Evolutionary conservation across 2,113 vertebrate species (phyloP).

Genomic region (Gobius niger): DNA sequence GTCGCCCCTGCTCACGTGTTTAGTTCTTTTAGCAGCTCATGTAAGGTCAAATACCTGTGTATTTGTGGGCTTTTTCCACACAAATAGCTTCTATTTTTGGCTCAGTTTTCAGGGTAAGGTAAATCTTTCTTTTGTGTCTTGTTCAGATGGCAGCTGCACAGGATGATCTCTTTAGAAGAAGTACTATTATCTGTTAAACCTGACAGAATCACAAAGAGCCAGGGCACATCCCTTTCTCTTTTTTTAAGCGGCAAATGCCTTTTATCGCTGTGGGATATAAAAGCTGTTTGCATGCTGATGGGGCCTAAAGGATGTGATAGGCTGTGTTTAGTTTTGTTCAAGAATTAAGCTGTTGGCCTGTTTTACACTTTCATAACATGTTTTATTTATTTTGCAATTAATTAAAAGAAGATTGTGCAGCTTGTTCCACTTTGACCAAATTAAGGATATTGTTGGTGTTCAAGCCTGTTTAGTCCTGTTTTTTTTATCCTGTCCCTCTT

Average conservation of each 20-base stretch:
- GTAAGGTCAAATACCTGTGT: constrained; percentile 14
- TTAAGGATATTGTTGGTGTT: not conserved
- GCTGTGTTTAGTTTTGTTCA: not conserved
- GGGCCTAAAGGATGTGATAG: constrained; percentile 1
- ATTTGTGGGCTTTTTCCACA: constrained; percentile 34
- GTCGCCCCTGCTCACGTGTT: not conserved
- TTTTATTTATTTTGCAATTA: not conserved
- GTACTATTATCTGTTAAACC: constrained; percentile 37
- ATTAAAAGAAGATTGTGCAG: not conserved
- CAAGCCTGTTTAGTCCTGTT: too few species aligned
- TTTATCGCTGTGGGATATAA: constrained; percentile 26
- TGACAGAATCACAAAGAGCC: constrained; percentile 12
- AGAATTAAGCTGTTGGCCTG: constrained; percentile 1
- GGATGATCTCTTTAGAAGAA: constrained; percentile 32
- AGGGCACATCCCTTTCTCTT: constrained; percentile 6
- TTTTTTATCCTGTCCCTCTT: too few species aligned
- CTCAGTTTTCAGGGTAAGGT: constrained; percentile 40
- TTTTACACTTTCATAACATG: not conserved
- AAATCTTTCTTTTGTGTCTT: constrained; percentile 34
- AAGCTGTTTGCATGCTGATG: constrained; percentile 17
- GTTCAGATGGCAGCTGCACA: constrained; percentile 53
- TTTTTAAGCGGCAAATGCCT: not conserved
- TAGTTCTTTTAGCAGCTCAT: not conserved
- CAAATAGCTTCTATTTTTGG: constrained; percentile 48
- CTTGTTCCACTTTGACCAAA: not conserved